These are phyloP conservation scores for Siniperca chuatsi DNA, from an alignment of 2,113 vertebrate species.

Conservation along the genomic window DNA sequence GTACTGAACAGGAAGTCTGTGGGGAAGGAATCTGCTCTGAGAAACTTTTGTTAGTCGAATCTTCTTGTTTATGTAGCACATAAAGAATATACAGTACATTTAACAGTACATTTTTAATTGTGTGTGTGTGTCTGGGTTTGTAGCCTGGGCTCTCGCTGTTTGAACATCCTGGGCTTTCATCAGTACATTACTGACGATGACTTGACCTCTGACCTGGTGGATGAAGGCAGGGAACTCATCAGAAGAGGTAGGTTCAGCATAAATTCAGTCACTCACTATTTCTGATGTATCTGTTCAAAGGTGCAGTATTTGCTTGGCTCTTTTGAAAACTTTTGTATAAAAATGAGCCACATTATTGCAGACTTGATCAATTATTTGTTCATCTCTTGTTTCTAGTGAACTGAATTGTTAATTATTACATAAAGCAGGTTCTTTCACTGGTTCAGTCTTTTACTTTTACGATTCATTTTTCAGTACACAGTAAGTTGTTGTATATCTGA, in stretches of 20 bases:
- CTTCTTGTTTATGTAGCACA: background rate
- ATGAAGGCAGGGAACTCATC: constrained; percentile 93
- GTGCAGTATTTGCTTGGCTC: background rate
- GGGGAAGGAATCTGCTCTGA: background rate
- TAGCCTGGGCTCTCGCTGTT: constrained; percentile 93
- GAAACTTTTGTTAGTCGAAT: background rate
- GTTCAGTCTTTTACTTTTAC: background rate
- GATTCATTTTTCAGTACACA: background rate
- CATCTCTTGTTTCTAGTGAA: background rate
- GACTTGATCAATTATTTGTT: background rate
- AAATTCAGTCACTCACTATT: background rate
- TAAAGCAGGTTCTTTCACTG: background rate
- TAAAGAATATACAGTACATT: background rate
- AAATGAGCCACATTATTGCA: background rate
- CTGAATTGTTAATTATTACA: background rate
- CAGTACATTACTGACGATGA: constrained; percentile 93
- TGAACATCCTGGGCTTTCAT: constrained; percentile 94
- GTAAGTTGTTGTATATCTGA: background rate
- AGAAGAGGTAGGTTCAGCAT: constrained; percentile 86
- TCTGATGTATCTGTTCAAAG: background rate
- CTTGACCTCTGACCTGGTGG: constrained; percentile 93
- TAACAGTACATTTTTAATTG: background rate
- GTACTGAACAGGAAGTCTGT: background rate
- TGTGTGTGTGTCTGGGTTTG: constrained; percentile 44
- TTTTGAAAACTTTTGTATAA: background rate